Percentiles rank a stretch among this genome's conserved stretches.
phyloP scores from a whole-genome alignment of 2,797 vertebrate genomes.

The Chelmon rostratus region DNA sequence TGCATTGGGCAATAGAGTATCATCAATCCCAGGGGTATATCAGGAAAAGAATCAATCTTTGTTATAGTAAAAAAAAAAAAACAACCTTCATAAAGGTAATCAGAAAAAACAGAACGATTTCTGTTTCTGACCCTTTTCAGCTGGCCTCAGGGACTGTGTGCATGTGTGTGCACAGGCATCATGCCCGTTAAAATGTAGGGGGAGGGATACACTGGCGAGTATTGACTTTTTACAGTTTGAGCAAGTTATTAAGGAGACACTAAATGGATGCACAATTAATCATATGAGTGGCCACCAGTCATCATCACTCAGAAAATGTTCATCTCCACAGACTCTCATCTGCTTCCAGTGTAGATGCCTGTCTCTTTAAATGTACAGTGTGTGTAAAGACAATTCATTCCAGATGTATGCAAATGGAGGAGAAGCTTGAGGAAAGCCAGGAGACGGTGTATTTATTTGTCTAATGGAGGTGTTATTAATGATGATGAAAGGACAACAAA shows the following conservation, averaged over 20 bases:
- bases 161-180: slow-evolving; percentile 25
- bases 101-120: slow-evolving; percentile 13
- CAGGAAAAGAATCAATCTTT: not conserved
- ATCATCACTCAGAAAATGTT: slow-evolving; percentile 9
- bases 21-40: not conserved
- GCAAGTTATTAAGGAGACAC: slow-evolving; percentile 21
- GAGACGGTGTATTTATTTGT: not conserved
- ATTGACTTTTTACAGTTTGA: slow-evolving; percentile 33
- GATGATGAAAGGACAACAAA: slow-evolving; percentile 24
- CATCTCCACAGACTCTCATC: not conserved
- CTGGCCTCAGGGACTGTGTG: slow-evolving; percentile 23
- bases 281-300: slow-evolving; percentile 5
- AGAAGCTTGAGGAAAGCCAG: slow-evolving; percentile 10
- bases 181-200: slow-evolving; percentile 25
- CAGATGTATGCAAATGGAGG: slow-evolving; percentile 44
- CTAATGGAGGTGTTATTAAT: slow-evolving; percentile 14
- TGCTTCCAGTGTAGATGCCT: slow-evolving; percentile 2
- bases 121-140: slow-evolving; percentile 29
- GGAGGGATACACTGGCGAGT: slow-evolving; percentile 6
- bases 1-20: not conserved
- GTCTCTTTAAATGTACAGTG: slow-evolving; percentile 41
- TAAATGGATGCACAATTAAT: slow-evolving; percentile 35
- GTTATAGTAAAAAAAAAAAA: not conserved
- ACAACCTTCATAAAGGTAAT: not conserved
- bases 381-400: slow-evolving; percentile 19